These are phyloP conservation scores for Phymastichus coffea DNA, from an alignment of 1,140 invertebrate species.

Conservation along the genomic window DNA sequence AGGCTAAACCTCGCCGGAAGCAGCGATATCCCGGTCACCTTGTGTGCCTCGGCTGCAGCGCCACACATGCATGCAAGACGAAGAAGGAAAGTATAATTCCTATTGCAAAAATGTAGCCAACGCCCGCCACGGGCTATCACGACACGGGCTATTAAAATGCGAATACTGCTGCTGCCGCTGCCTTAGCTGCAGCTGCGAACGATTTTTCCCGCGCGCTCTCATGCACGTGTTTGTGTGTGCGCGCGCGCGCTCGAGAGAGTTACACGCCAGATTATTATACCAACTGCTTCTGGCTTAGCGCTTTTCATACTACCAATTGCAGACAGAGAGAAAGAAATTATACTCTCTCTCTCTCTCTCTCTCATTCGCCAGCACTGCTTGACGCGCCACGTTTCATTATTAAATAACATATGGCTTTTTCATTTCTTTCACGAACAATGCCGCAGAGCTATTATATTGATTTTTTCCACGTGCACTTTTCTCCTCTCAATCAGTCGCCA, in stretches of 20 bases:
- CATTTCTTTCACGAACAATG: too few species aligned
- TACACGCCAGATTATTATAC: background rate
- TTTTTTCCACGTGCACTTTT: too few species aligned
- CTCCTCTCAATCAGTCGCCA: too few species aligned
- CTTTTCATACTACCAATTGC: background rate
- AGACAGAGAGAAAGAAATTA: too few species aligned
- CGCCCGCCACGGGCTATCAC: slow-evolving; percentile 17
- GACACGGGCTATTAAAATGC: slow-evolving; percentile 21
- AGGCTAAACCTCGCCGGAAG: slow-evolving; percentile 30
- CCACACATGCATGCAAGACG: too few species aligned
- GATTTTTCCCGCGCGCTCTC: background rate
- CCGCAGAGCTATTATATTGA: too few species aligned
- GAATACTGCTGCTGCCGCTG: background rate
- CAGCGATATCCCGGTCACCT: slow-evolving; percentile 35
- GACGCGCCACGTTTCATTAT: too few species aligned
- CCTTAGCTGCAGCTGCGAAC: background rate
- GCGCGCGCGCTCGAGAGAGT: background rate
- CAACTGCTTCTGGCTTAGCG: background rate
- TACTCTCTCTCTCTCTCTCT: too few species aligned
- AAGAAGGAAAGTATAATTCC: slow-evolving; percentile 9
- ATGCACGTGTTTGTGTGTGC: background rate
- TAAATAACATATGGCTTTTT: too few species aligned
- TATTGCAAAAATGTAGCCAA: slow-evolving; percentile 13
- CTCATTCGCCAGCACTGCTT: too few species aligned
- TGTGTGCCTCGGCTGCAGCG: background rate